phyloP scores from a whole-genome alignment of 1,140 invertebrate species.

The Temnothorax longispinosus region DNA sequence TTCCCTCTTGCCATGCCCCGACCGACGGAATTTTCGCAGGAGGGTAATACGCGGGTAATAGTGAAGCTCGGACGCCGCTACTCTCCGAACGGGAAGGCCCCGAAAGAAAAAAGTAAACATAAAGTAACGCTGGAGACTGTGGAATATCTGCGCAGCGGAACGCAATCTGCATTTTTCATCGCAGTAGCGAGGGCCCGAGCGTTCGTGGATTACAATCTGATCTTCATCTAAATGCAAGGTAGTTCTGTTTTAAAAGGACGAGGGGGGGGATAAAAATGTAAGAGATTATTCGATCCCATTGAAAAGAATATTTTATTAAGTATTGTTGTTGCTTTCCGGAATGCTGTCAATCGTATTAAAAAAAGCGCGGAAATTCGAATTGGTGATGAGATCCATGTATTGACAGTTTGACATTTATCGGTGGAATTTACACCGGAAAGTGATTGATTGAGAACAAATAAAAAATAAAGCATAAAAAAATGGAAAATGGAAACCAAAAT shows the following conservation, averaged over 20 bases:
- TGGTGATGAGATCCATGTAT: slow-evolving; percentile 37
- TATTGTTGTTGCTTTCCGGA: slow-evolving; percentile 5
- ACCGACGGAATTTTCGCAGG: slow-evolving; percentile 56
- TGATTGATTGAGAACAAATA: slow-evolving; percentile 52
- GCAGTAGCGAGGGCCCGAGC: background rate
- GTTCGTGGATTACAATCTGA: slow-evolving; percentile 45
- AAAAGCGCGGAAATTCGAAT: slow-evolving; percentile 38
- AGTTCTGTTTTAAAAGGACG: background rate
- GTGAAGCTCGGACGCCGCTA: slow-evolving; percentile 19
- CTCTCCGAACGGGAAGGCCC: background rate
- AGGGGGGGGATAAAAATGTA: background rate
- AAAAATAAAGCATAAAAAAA: slow-evolving; percentile 17
- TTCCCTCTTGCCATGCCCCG: slow-evolving; percentile 61
- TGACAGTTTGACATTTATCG: slow-evolving; percentile 49
- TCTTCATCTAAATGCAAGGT: slow-evolving; percentile 16
- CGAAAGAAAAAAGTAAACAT: slow-evolving; percentile 41
- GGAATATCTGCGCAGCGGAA: slow-evolving; percentile 3
- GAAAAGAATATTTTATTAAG: background rate
- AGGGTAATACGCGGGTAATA: slow-evolving; percentile 46
- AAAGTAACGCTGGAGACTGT: slow-evolving; percentile 7
- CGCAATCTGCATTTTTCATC: slow-evolving; percentile 50
- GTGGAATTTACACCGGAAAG: slow-evolving; percentile 15
- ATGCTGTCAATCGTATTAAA: slow-evolving; percentile 26
- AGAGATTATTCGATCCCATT: background rate
- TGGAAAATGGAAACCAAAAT: background rate